Percentiles rank a stretch among this genome's conserved stretches.
Evolutionary conservation across 2,797 vertebrate genomes (phyloP).

Genomic region (Otolemur crassicaudatus): DNA sequence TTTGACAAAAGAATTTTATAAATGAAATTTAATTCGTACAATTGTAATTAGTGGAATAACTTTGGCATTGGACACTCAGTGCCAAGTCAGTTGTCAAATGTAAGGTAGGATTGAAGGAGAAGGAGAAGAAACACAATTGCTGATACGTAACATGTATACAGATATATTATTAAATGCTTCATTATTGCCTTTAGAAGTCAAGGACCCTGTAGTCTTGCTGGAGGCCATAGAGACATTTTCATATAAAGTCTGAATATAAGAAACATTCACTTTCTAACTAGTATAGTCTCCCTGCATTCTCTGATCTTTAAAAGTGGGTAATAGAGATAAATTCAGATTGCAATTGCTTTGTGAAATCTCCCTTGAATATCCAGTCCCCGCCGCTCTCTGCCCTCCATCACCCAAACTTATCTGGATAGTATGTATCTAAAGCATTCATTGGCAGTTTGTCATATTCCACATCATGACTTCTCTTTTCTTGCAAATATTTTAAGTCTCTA

Average conservation of each 20-base stretch:
- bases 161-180: neutral
- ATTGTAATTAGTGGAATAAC: neutral
- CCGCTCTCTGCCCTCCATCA: neutral
- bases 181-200: neutral
- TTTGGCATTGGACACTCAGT: neutral
- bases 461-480: neutral
- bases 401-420: neutral
- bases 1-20: neutral
- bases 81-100: neutral
- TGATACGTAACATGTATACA: neutral
- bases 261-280: neutral
- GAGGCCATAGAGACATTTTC: neutral
- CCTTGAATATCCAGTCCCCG: neutral
- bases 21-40: neutral
- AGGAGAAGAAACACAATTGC: neutral
- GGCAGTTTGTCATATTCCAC: neutral
- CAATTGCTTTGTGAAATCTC: neutral
- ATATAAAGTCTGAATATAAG: neutral
- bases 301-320: neutral
- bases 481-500: neutral
- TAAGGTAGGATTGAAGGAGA: neutral
- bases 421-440: neutral
- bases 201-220: neutral
- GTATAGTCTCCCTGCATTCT: neutral
- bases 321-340: neutral